phyloP scores from a whole-genome alignment of 35 echinoderm and acorn worm species.

The Acanthaster planci region DNA sequence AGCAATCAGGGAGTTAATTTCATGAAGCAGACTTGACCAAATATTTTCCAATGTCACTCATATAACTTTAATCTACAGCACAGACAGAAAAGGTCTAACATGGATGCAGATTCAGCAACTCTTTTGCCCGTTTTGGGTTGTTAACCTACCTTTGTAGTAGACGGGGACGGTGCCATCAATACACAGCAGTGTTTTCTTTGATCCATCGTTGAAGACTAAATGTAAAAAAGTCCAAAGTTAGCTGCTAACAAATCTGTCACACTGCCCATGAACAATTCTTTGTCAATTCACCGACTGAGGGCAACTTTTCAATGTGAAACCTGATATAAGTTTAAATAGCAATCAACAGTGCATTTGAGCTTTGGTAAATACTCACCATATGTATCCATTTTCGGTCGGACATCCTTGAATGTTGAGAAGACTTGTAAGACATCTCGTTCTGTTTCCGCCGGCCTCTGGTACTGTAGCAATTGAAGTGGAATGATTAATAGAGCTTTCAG shows the following conservation, averaged over 20 bases:
- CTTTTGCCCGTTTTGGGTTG: background rate
- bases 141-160: constrained; percentile 81
- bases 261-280: background rate
- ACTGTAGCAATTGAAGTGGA: constrained; percentile 27
- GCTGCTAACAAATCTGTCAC: too few relatives aligned
- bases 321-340: background rate
- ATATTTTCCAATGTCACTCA: too few relatives aligned
- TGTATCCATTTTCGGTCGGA: constrained; percentile 73
- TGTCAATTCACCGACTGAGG: background rate
- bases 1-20: too few relatives aligned
- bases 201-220: constrained; percentile 89
- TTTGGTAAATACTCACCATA: constrained; percentile 65
- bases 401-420: constrained; percentile 65
- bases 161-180: constrained; percentile 92
- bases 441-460: constrained; percentile 80
- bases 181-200: constrained; percentile 71
- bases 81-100: too few relatives aligned
- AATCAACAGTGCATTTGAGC: too few relatives aligned
- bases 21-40: too few relatives aligned
- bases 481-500: too few relatives aligned
- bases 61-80: too few relatives aligned
- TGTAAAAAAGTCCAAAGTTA: constrained; percentile 9
- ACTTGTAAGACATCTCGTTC: constrained; percentile 61
- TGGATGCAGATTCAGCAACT: background rate
- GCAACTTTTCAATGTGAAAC: background rate